These are phyloP conservation scores for Ammodytes marinus DNA, from an alignment of 2,113 vertebrate genomes.

Conservation along the genomic window DNA sequence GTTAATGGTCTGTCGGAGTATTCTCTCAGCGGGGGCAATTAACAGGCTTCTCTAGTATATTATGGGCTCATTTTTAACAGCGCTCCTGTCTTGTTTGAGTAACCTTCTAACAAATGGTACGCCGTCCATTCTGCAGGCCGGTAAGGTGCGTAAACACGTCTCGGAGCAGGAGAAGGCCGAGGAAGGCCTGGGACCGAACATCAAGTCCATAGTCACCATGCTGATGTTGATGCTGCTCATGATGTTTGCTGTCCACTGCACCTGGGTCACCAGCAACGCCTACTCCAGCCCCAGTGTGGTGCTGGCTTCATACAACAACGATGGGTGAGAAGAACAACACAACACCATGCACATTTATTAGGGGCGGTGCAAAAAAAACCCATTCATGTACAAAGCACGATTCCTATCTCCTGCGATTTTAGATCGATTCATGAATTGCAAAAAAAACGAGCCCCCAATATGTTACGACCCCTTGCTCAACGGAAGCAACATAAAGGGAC, in stretches of 20 bases:
- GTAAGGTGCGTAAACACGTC: slow-evolving; percentile 98
- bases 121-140: slow-evolving; percentile 88
- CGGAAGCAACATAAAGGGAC: no score
- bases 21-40: slow-evolving; percentile 12
- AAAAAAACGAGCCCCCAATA: no score
- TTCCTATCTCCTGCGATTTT: no score
- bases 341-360: neutral
- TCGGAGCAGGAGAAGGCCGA: slow-evolving; percentile 97
- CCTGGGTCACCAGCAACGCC: slow-evolving; percentile 99
- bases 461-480: no score
- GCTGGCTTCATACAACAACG: slow-evolving; percentile 97
- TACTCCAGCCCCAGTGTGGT: slow-evolving; percentile 99
- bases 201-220: slow-evolving; percentile 99
- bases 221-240: slow-evolving; percentile 98
- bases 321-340: slow-evolving; percentile 89
- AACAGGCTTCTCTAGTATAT: slow-evolving; percentile 1
- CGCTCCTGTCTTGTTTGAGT: neutral
- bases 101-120: neutral
- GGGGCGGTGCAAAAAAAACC: no score
- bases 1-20: slow-evolving; percentile 23
- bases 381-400: no score
- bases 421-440: no score
- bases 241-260: slow-evolving; percentile 99
- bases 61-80: slow-evolving; percentile 24
- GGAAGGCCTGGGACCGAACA: slow-evolving; percentile 96